Evolutionary conservation across 2,113 vertebrate species (phyloP).

Genomic region (Ursus arctos): DNA sequence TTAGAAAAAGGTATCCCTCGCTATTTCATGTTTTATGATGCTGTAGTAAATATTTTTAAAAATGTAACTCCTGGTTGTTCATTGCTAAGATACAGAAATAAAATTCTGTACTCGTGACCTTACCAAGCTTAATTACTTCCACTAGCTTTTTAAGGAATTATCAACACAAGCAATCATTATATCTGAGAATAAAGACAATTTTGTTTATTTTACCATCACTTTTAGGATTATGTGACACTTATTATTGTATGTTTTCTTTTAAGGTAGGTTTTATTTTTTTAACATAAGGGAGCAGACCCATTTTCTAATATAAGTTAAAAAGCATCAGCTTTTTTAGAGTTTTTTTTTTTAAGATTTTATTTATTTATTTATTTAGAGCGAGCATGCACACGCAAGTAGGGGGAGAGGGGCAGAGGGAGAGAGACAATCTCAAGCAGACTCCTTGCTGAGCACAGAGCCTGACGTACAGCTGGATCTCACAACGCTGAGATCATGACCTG

Average conservation of each 20-base stretch:
- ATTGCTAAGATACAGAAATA: neutral
- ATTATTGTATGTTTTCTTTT: neutral
- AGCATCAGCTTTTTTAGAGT: neutral
- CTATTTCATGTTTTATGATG: neutral
- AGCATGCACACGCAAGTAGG: no score
- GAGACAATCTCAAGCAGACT: neutral
- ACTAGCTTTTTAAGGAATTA: neutral
- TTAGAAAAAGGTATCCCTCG: neutral
- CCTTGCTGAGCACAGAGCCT: no score
- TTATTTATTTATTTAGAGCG: neutral
- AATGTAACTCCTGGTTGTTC: neutral
- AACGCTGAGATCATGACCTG: neutral
- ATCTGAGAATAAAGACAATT: neutral
- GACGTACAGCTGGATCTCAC: neutral
- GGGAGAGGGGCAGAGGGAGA: neutral
- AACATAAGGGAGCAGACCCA: neutral
- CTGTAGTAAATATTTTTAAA: neutral
- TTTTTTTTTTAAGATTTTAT: neutral
- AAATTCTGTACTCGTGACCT: neutral
- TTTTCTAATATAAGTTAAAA: neutral
- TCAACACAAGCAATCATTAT: neutral
- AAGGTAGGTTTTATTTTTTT: neutral
- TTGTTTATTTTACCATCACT: neutral
- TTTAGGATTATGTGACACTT: neutral
- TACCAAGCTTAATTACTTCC: neutral